Conservation (phyloP, 2,113 vertebrate genomes). For the Pseudorasbora parva region DNA sequence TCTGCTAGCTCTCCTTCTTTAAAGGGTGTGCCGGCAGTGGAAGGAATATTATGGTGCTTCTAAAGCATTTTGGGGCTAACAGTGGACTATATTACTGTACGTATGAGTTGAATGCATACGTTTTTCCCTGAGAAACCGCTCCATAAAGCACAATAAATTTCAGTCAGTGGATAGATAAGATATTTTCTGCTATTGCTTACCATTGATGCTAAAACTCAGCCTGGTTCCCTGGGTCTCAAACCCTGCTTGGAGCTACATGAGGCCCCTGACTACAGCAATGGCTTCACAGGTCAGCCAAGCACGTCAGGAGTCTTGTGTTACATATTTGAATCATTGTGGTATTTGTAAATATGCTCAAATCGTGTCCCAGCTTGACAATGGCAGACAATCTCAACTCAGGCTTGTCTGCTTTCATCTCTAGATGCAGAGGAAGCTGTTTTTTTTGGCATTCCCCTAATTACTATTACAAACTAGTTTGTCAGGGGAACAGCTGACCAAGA, state of each 20-base stretch:
- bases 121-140: neutral
- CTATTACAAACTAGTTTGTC: constrained; percentile 27
- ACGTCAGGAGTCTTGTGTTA: constrained; percentile 52
- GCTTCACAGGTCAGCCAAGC: constrained; percentile 48
- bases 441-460: constrained; percentile 37
- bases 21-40: neutral
- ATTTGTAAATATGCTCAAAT: constrained; percentile 63
- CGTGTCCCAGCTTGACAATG: constrained; percentile 54
- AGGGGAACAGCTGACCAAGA: constrained; percentile 2
- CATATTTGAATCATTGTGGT: constrained; percentile 63
- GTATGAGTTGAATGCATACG: neutral
- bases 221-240: constrained; percentile 18
- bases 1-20: neutral
- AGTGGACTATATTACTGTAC: neutral
- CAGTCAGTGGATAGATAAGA: neutral
- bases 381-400: constrained; percentile 11
- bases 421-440: constrained; percentile 35
- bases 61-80: neutral
- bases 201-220: constrained; percentile 12
- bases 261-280: constrained; percentile 41
- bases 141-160: neutral
- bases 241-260: constrained; percentile 45
- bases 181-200: neutral
- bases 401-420: constrained; percentile 15
- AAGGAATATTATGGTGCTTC: neutral